These are phyloP conservation scores for Eumerus sabulonum DNA, from an alignment of 2,888 invertebrate species.

Conservation along the genomic window DNA sequence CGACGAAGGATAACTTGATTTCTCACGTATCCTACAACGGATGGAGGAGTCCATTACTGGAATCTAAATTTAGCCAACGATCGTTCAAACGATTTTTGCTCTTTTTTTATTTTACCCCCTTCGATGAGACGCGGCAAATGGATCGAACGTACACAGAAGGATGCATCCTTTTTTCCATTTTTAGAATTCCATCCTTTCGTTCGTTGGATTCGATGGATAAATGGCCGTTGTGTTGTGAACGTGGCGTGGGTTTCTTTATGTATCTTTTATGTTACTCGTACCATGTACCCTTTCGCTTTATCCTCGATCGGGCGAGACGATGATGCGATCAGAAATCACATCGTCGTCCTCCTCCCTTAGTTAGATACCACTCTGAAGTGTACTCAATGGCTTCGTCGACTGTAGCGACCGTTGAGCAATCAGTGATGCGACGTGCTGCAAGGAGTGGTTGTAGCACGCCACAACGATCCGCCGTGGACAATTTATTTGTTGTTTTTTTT, in stretches of 20 bases:
- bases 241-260: conserved; percentile 57
- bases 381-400: too few species aligned
- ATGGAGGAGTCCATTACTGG: conserved; percentile 11
- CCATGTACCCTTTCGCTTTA: conserved; percentile 46
- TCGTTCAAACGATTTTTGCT: too few species aligned
- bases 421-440: conserved; percentile 36
- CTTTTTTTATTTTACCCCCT: conserved; percentile 50
- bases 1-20: conserved; percentile 64
- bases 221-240: conserved; percentile 3
- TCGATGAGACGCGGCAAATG: conserved; percentile 28
- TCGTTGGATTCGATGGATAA: conserved; percentile 16
- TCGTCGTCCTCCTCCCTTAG: conserved; percentile 45
- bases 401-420: too few species aligned
- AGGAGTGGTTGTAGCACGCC: conserved; percentile 36
- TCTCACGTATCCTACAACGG: conserved; percentile 40
- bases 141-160: conserved; percentile 42
- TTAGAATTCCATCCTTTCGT: conserved; percentile 51
- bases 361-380: neutral
- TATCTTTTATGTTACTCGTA: conserved; percentile 19
- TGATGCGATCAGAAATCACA: conserved; percentile 40
- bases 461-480: conserved; percentile 29
- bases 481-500: conserved; percentile 52
- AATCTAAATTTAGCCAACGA: conserved; percentile 48
- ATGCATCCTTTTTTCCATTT: conserved; percentile 67
- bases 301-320: conserved; percentile 54